phyloP scores from a whole-genome alignment of 2,888 invertebrate species.

The Arge pagana region DNA sequence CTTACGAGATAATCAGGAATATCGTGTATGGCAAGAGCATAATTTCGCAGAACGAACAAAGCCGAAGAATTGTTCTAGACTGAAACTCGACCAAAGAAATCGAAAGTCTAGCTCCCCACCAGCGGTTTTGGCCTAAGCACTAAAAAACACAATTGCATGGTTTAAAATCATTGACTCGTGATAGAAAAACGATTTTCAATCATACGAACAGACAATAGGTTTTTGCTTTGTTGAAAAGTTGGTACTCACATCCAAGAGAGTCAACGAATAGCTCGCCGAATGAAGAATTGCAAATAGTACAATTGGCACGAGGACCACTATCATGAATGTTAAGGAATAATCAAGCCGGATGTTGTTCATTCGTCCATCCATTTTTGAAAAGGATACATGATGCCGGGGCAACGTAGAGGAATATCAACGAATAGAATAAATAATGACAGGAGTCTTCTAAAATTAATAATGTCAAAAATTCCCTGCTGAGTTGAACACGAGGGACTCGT shows the following conservation, averaged over 20 bases:
- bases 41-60: slow-evolving; percentile 93
- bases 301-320: slow-evolving; percentile 90
- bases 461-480: slow-evolving; percentile 83
- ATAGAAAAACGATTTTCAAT: not conserved
- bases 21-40: slow-evolving; percentile 84
- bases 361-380: slow-evolving; percentile 49
- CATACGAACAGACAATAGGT: too few species aligned
- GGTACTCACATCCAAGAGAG: slow-evolving; percentile 87
- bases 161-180: slow-evolving; percentile 2
- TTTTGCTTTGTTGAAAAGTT: slow-evolving; percentile 9
- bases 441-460: slow-evolving; percentile 86
- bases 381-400: slow-evolving; percentile 89
- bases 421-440: slow-evolving; percentile 95
- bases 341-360: slow-evolving; percentile 1
- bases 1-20: slow-evolving; percentile 84
- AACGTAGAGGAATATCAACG: slow-evolving; percentile 90
- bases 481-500: slow-evolving; percentile 81
- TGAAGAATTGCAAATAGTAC: slow-evolving; percentile 91
- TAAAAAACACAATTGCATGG: slow-evolving; percentile 51
- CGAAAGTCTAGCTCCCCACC: slow-evolving; percentile 85
- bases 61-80: slow-evolving; percentile 85
- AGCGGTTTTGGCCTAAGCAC: slow-evolving; percentile 89
- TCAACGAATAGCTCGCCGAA: slow-evolving; percentile 88
- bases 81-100: slow-evolving; percentile 90
- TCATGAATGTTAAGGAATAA: slow-evolving; percentile 37